Conservation (phyloP, 2,888 invertebrate species). For the Patella ulyssiponensis region DNA sequence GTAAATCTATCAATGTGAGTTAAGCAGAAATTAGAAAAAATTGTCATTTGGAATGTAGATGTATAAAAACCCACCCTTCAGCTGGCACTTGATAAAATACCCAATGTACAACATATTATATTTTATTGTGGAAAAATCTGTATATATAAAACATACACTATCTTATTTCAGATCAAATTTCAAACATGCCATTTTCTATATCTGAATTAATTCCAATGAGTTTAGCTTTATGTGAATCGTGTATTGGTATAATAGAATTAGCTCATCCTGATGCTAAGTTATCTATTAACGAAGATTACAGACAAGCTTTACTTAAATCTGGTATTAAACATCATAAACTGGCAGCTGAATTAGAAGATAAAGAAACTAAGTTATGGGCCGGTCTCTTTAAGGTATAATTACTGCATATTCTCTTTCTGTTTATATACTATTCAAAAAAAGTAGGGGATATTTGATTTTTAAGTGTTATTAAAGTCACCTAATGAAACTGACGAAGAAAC, state of each 20-base stretch:
- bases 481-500: too few species aligned
- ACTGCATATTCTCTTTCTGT: too few species aligned
- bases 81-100: neutral
- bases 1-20: too few species aligned
- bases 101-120: neutral
- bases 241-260: slow-evolving; percentile 87
- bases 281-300: slow-evolving; percentile 76
- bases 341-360: slow-evolving; percentile 45
- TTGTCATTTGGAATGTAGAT: too few species aligned
- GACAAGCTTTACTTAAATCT: slow-evolving; percentile 72
- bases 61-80: too few species aligned
- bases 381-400: slow-evolving; percentile 82
- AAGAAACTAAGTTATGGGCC: slow-evolving; percentile 81
- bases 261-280: slow-evolving; percentile 86
- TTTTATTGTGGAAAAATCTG: neutral
- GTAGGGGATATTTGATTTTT: too few species aligned
- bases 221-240: slow-evolving; percentile 83
- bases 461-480: too few species aligned
- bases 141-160: neutral
- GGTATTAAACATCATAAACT: slow-evolving; percentile 43
- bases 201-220: slow-evolving; percentile 82
- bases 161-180: slow-evolving; percentile 48
- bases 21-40: too few species aligned
- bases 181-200: slow-evolving; percentile 81
- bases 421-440: too few species aligned